phyloP scores from a whole-genome alignment of 1,140 invertebrate genomes.

The Neodiprion virginianus region DNA sequence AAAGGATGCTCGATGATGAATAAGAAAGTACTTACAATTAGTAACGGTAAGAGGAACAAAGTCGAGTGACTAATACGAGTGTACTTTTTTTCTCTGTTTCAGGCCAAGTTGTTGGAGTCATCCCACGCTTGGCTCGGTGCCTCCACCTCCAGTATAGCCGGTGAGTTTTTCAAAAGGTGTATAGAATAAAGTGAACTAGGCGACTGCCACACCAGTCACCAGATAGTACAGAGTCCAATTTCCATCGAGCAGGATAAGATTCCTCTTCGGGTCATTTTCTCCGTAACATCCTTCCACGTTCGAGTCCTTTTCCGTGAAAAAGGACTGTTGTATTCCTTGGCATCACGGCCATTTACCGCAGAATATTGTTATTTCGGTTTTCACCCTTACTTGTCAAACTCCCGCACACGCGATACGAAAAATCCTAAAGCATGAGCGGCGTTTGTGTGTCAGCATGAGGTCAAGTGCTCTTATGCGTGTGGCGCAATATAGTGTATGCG shows the following conservation, averaged over 20 bases:
- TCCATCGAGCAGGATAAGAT: constrained; percentile 24
- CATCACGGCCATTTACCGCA: too few relatives aligned
- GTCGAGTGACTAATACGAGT: neutral
- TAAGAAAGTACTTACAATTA: neutral
- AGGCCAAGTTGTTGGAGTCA: constrained; percentile 89
- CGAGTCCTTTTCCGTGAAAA: too few relatives aligned
- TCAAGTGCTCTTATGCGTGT: too few relatives aligned
- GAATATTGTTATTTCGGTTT: too few relatives aligned
- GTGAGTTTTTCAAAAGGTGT: constrained; percentile 67
- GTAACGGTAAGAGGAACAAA: neutral
- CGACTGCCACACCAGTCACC: constrained; percentile 26
- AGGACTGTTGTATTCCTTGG: too few relatives aligned
- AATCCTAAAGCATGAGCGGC: too few relatives aligned
- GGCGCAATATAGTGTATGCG: too few relatives aligned
- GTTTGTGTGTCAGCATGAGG: too few relatives aligned
- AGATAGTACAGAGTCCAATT: constrained; percentile 12
- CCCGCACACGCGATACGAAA: too few relatives aligned
- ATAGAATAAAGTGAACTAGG: constrained; percentile 26
- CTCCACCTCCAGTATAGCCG: constrained; percentile 84
- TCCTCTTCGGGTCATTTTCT: neutral
- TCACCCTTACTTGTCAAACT: too few relatives aligned
- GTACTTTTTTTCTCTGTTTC: constrained; percentile 65
- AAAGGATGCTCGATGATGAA: too few relatives aligned
- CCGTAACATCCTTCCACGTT: neutral
- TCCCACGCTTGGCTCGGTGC: constrained; percentile 89